phyloP scores from a whole-genome alignment of 2,113 vertebrate species.

The Cercopithecus mona region DNA sequence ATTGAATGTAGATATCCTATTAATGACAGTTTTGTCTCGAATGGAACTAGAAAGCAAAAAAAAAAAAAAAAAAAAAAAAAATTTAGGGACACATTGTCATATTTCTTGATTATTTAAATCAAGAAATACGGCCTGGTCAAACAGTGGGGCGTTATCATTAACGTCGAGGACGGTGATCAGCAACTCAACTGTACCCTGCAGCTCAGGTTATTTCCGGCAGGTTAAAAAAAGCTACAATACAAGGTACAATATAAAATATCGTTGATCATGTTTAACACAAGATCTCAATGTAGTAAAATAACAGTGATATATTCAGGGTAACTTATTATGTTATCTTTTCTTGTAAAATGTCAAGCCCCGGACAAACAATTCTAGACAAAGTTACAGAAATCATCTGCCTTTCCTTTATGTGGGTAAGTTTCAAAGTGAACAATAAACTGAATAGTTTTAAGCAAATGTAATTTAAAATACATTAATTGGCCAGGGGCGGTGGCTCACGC shows the following conservation, averaged over 20 bases:
- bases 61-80: neutral
- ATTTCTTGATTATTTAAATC: neutral
- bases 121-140: constrained; percentile 62
- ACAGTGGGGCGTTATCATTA: constrained; percentile 78
- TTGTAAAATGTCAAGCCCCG: neutral
- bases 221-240: neutral
- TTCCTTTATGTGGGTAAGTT: neutral
- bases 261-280: neutral
- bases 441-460: neutral
- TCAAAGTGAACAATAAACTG: neutral
- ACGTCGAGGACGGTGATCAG: constrained; percentile 75
- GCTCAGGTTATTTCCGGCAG: constrained; percentile 59
- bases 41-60: neutral
- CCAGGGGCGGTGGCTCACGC: too few species aligned
- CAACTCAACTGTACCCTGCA: constrained; percentile 72
- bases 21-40: neutral
- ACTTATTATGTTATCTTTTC: neutral
- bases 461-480: neutral
- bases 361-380: neutral
- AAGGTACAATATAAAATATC: neutral
- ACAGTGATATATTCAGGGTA: neutral
- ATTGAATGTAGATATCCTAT: neutral
- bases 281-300: neutral
- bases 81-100: neutral
- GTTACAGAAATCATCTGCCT: neutral